A percentile compares a stretch with the other conserved stretches of the same genome.
These are phyloP conservation scores for Campopleginae sp. DNA, from an alignment of 2,888 invertebrate species.

Conservation along the genomic window DNA sequence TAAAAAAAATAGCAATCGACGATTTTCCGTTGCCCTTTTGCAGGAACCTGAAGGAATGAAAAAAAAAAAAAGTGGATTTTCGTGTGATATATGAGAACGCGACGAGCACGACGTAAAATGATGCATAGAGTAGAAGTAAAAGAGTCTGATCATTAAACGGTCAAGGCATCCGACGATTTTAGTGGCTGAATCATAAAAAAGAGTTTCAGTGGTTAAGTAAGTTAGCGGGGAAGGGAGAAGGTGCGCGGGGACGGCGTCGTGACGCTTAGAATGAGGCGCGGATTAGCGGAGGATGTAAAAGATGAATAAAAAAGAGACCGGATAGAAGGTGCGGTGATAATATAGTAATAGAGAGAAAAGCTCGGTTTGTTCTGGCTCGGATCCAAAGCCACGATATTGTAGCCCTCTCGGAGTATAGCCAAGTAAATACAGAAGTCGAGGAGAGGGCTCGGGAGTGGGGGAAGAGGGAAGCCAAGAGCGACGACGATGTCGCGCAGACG, in stretches of 20 bases:
- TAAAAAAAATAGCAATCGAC: no score
- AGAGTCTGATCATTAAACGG: not conserved
- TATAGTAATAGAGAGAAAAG: slow-evolving; percentile 47
- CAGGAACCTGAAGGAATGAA: no score
- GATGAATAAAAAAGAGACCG: slow-evolving; percentile 15
- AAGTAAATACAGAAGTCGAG: slow-evolving; percentile 69
- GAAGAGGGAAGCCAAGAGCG: slow-evolving; percentile 40
- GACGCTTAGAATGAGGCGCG: slow-evolving; percentile 41
- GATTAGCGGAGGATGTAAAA: slow-evolving; percentile 45
- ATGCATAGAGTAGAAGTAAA: not conserved
- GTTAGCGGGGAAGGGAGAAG: not conserved
- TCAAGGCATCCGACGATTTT: not conserved
- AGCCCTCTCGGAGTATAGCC: slow-evolving; percentile 67
- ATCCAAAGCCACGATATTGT: slow-evolving; percentile 67
- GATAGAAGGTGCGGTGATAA: slow-evolving; percentile 52
- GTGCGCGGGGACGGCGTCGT: slow-evolving; percentile 31
- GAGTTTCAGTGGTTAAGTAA: not conserved
- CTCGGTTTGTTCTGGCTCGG: slow-evolving; percentile 65
- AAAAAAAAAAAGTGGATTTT: no score
- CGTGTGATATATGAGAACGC: not conserved
- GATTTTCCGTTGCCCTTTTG: no score
- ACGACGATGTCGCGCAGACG: slow-evolving; percentile 59
- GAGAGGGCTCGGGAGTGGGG: slow-evolving; percentile 14
- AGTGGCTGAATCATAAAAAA: not conserved
- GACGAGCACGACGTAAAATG: not conserved